phyloP scores from a whole-genome alignment of 2,113 vertebrate genomes.

The Gyps fulvus region DNA sequence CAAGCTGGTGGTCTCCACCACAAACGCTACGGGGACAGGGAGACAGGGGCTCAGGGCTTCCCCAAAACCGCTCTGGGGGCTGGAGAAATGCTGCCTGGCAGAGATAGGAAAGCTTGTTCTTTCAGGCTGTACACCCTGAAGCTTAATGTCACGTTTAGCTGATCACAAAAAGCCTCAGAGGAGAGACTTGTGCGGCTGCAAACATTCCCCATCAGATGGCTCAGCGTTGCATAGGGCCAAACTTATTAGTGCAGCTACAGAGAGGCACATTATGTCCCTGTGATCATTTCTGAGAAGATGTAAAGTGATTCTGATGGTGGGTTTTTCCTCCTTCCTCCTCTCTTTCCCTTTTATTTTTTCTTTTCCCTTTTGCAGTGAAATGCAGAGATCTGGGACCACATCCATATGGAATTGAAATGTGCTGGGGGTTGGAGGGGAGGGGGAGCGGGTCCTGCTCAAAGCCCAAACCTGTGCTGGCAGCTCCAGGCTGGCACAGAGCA shows the following conservation, averaged over 20 bases:
- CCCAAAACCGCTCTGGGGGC: background rate
- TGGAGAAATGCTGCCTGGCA: background rate
- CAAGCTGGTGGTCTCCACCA: background rate
- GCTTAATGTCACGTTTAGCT: background rate
- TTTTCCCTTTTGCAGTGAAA: background rate
- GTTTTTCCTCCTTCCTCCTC: background rate
- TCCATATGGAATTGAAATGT: background rate
- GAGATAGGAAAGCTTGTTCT: background rate
- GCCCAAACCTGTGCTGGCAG: background rate
- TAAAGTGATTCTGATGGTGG: background rate
- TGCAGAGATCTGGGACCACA: background rate
- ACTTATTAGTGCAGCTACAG: background rate
- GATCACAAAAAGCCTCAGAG: background rate
- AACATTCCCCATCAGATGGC: background rate
- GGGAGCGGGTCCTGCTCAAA: background rate
- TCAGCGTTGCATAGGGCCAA: background rate
- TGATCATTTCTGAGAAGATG: background rate
- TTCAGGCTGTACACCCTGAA: background rate
- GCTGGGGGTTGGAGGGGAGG: background rate
- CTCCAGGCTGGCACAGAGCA: background rate
- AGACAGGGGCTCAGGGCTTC: background rate
- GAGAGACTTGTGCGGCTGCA: background rate
- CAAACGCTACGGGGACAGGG: rapidly evolving
- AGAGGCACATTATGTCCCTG: background rate
- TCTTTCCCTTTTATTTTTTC: too few species aligned